Percentiles rank a stretch among this genome's conserved stretches.
Conservation (phyloP, 2,888 invertebrate genomes). For the Julus scandinavius region DNA sequence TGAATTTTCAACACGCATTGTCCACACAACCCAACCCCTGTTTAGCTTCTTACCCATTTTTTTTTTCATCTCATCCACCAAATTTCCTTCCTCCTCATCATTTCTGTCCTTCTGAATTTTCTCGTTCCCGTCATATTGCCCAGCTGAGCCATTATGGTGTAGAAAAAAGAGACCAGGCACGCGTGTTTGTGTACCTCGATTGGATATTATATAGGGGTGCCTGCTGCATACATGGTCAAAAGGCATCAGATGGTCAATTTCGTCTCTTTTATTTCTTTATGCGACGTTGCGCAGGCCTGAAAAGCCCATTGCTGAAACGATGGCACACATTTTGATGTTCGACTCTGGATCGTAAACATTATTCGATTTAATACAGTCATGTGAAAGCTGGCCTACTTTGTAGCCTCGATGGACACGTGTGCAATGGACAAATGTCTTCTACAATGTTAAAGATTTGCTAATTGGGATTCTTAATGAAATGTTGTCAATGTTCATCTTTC, state of each 20-base stretch:
- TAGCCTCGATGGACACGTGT: background rate
- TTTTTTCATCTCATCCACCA: constrained; percentile 9
- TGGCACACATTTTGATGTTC: constrained; percentile 13
- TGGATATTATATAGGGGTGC: constrained; percentile 6
- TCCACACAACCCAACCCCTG: background rate
- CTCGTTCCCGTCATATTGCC: constrained; percentile 9
- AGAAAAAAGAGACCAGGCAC: constrained; percentile 1
- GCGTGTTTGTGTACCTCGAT: constrained; percentile 26
- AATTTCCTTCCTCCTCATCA: constrained; percentile 24
- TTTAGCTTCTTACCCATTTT: background rate
- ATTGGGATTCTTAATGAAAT: background rate
- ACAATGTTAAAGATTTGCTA: background rate
- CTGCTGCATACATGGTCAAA: constrained; percentile 1
- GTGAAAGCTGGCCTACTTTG: background rate
- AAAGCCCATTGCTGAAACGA: background rate
- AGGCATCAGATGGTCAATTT: constrained; percentile 42
- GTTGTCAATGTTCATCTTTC: no score
- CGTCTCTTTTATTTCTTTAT: constrained; percentile 32
- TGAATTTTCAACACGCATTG: background rate
- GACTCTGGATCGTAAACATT: constrained; percentile 35
- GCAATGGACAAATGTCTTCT: background rate
- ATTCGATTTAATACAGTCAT: constrained; percentile 26
- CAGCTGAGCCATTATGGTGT: constrained; percentile 34
- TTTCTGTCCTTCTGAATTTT: background rate
- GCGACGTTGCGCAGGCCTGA: constrained; percentile 29